Base-by-base conservation (phyloP, 2,888 invertebrate species). In the Pammene aurita region DNA sequence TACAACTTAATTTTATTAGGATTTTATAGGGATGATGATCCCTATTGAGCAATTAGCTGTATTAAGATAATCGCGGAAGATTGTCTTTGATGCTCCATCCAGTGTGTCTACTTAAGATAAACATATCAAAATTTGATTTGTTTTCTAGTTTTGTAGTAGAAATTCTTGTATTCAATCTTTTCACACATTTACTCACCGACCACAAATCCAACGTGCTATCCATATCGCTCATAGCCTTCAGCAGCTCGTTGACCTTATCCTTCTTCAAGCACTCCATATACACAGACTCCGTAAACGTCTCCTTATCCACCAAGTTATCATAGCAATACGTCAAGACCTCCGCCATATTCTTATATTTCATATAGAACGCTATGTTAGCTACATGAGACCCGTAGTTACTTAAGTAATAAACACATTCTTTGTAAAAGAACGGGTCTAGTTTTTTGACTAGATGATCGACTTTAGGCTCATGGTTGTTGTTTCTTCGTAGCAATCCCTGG, bases 391-490 rank as follows among this genome's bases (percentile, higher is more conserved):
- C 98, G 79, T 97, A 98, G 70, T 94, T 95, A 4, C 94, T 93
- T 4, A 98, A 89, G 84, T 98, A 98, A 83, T 95, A 96, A 1
- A 97, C 85, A 77, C 96, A 97, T 87, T 98, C 98, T 71, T 95
- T 94, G 77, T 95, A 95, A 74, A 94, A 94, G 73, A 94, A 92
- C 0, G 94, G 93, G 70, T 94, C 93, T 0, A 94, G 79, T 74
- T 84, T 85, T 74, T 87, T 89, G 14, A 79, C 78, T 16, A 82
- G 81, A 44, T 87, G 77, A 56, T 90, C 88, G 0, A 80, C 62
- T 79, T 92, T 93, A 0, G 84, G 79, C 73, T 92, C 90, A 0
- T 87, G 81, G 71, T 87, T 85, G 62, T 87, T 89, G 70, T 86
- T 88, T 44, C 89, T 76, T 38, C 91, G 73, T 0, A 91, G 73